Conservation (phyloP, 2,888 invertebrate genomes). For the Lepidocyrtinus sp. region DNA sequence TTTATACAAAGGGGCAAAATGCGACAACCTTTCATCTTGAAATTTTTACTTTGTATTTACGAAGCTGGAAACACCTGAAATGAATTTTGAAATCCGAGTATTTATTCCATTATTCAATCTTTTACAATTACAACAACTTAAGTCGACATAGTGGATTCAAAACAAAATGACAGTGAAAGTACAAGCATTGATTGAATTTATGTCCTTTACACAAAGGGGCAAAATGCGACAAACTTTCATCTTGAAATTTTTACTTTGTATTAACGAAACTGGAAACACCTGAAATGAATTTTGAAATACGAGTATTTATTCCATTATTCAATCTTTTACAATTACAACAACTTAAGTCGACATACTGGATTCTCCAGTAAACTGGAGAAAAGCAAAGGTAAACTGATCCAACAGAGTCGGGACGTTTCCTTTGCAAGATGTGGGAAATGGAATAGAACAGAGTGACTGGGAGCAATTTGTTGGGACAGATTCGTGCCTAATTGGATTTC, state of each 20-base stretch:
- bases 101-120: background rate
- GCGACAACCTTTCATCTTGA: no score
- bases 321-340: background rate
- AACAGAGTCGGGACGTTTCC: conserved; percentile 49
- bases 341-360: background rate
- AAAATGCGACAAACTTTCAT: no score
- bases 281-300: background rate
- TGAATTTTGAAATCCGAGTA: background rate
- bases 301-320: background rate
- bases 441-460: conserved; percentile 55
- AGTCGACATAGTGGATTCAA: no score
- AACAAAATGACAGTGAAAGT: no score
- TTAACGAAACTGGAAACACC: no score
- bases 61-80: no score
- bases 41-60: no score
- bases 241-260: no score
- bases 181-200: no score
- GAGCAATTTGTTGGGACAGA: conserved; percentile 67
- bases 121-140: background rate
- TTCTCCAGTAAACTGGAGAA: conserved; percentile 23
- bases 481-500: conserved; percentile 64
- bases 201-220: no score
- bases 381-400: conserved; percentile 48
- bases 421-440: conserved; percentile 30
- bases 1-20: no score